These are phyloP conservation scores for Kuschelorhynchus macadamiae DNA, from an alignment of 2,888 invertebrate species.

Conservation along the genomic window DNA sequence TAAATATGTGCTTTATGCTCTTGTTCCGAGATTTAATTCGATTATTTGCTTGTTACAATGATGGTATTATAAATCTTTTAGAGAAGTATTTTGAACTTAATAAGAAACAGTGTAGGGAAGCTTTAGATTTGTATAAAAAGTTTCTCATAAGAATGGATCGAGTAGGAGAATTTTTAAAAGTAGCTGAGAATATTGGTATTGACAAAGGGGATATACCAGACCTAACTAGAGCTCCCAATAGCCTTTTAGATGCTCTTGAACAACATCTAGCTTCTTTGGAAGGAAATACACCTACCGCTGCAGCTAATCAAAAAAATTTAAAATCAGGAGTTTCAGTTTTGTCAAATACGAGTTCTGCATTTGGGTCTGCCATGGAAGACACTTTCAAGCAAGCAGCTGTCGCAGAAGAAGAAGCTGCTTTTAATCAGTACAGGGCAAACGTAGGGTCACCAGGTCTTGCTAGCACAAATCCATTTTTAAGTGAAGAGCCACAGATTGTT, in stretches of 20 bases:
- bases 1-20: slow-evolving; percentile 99
- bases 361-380: slow-evolving; percentile 91
- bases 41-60: slow-evolving; percentile 99
- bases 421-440: slow-evolving; percentile 95
- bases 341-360: slow-evolving; percentile 90
- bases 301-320: slow-evolving; percentile 90
- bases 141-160: slow-evolving; percentile 99
- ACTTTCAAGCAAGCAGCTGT: slow-evolving; percentile 88
- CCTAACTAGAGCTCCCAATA: slow-evolving; percentile 97
- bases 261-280: slow-evolving; percentile 96
- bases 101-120: slow-evolving; percentile 98
- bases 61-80: slow-evolving; percentile 98
- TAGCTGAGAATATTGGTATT: slow-evolving; percentile 91
- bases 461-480: slow-evolving; percentile 89
- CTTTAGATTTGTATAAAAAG: slow-evolving; percentile 98
- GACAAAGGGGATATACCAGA: slow-evolving; percentile 99
- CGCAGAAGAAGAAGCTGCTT: slow-evolving; percentile 96
- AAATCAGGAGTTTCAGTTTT: slow-evolving; percentile 91
- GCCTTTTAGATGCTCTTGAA: slow-evolving; percentile 96
- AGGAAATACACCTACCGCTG: slow-evolving; percentile 91
- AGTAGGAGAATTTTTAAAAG: slow-evolving; percentile 98
- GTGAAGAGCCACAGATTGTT: slow-evolving; percentile 63
- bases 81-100: slow-evolving; percentile 99
- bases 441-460: slow-evolving; percentile 83
- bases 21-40: slow-evolving; percentile 99